phyloP scores from a whole-genome alignment of 2,888 invertebrate genomes.

The Colletes collaris region DNA sequence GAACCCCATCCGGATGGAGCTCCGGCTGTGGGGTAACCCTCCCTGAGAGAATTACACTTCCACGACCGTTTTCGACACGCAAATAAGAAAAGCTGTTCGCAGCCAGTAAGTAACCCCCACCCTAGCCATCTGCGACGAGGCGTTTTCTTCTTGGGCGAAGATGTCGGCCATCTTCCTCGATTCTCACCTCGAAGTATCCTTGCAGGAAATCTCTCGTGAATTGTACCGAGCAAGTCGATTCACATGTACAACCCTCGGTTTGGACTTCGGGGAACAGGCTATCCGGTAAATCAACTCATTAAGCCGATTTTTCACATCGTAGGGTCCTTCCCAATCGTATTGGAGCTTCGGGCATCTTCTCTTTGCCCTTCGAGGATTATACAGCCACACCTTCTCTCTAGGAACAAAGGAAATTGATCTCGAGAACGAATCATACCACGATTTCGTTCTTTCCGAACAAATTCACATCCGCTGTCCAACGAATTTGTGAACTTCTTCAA shows the following conservation, averaged over 20 bases:
- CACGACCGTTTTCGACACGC: too few relatives aligned
- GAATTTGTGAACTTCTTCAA: background rate
- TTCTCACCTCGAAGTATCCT: too few relatives aligned
- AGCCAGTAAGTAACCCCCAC: too few relatives aligned
- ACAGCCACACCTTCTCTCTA: background rate
- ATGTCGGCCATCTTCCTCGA: too few relatives aligned
- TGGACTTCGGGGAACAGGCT: background rate
- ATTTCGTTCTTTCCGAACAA: background rate
- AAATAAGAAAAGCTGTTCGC: too few relatives aligned
- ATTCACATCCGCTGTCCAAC: background rate
- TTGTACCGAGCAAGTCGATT: background rate
- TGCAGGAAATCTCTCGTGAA: too few relatives aligned
- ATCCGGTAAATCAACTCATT: background rate
- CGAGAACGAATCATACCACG: background rate
- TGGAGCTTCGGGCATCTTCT: background rate
- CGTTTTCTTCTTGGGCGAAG: too few relatives aligned
- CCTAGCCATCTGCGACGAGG: too few relatives aligned
- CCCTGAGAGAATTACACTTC: too few relatives aligned
- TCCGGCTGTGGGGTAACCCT: too few relatives aligned
- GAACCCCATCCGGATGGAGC: too few relatives aligned
- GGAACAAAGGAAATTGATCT: background rate
- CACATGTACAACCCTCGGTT: background rate
- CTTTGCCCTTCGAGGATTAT: background rate
- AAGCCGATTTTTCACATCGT: background rate
- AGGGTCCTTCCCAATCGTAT: background rate